Percentiles rank a stretch among this genome's conserved stretches.
These are phyloP conservation scores for Ramazzottius varieornatus DNA, from an alignment of 2,888 invertebrate genomes.

Conservation along the genomic window DNA sequence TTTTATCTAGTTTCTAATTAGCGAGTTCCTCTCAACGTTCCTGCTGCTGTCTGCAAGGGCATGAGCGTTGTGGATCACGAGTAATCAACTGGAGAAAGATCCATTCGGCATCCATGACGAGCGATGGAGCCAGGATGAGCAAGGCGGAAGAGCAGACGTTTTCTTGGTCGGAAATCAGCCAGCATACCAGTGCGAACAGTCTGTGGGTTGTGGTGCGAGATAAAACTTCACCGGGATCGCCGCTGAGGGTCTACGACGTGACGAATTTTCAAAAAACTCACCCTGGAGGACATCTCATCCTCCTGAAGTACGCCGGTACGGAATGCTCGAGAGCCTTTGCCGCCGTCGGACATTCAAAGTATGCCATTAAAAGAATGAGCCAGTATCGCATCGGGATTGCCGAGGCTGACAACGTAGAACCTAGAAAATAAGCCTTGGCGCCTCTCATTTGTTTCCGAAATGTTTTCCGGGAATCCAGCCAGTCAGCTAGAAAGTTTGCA, in stretches of 20 bases:
- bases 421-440: too few relatives aligned
- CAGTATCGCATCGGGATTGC: constrained; percentile 74
- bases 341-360: constrained; percentile 92
- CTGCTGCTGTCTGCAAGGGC: too few relatives aligned
- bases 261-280: background rate
- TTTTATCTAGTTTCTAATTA: too few relatives aligned
- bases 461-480: too few relatives aligned
- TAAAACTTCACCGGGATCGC: background rate
- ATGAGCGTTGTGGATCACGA: too few relatives aligned
- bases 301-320: constrained; percentile 21
- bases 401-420: too few relatives aligned
- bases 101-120: too few relatives aligned
- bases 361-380: constrained; percentile 77
- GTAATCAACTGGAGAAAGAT: too few relatives aligned
- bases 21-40: too few relatives aligned
- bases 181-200: background rate
- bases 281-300: background rate
- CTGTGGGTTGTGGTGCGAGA: background rate
- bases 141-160: background rate
- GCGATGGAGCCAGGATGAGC: too few relatives aligned
- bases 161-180: background rate
- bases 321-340: constrained; percentile 85
- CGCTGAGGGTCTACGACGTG: background rate
- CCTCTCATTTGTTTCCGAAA: too few relatives aligned
- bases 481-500: too few relatives aligned